Percentiles rank a stretch among this genome's conserved stretches.
These are phyloP conservation scores for Ailuropoda melanoleuca DNA, from an alignment of 2,113 vertebrate genomes.

Conservation along the genomic window DNA sequence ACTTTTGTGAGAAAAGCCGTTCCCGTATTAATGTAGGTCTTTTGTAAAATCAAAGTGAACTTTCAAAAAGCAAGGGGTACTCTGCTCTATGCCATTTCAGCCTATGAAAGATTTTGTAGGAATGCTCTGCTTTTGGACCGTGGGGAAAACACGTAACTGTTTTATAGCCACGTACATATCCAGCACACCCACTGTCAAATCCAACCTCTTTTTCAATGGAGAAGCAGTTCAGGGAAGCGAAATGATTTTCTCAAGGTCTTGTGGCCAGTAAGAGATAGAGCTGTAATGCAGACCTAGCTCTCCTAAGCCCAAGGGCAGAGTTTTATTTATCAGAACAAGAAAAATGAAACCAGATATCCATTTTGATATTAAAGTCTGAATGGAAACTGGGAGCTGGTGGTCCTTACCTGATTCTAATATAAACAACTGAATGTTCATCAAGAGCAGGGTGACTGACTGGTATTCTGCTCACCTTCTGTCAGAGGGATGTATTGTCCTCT, in stretches of 20 bases:
- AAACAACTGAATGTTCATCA: neutral
- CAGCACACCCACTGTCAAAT: neutral
- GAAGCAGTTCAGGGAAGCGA: neutral
- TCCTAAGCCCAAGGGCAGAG: neutral
- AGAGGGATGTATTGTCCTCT: neutral
- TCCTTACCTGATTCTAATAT: neutral
- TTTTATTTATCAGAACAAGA: neutral
- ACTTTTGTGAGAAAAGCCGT: neutral
- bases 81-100: neutral
- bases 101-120: neutral
- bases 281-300: neutral
- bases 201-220: conserved; percentile 9
- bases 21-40: neutral
- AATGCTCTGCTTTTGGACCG: neutral
- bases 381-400: neutral
- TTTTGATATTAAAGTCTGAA: neutral
- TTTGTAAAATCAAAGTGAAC: neutral
- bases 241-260: conserved; percentile 9
- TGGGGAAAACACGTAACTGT: neutral
- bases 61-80: neutral
- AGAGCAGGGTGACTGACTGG: neutral
- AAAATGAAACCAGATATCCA: neutral
- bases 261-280: neutral
- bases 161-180: neutral
- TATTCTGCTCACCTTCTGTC: neutral